Conservation (phyloP, 2,113 vertebrate genomes). For the Neogobius melanostomus region DNA sequence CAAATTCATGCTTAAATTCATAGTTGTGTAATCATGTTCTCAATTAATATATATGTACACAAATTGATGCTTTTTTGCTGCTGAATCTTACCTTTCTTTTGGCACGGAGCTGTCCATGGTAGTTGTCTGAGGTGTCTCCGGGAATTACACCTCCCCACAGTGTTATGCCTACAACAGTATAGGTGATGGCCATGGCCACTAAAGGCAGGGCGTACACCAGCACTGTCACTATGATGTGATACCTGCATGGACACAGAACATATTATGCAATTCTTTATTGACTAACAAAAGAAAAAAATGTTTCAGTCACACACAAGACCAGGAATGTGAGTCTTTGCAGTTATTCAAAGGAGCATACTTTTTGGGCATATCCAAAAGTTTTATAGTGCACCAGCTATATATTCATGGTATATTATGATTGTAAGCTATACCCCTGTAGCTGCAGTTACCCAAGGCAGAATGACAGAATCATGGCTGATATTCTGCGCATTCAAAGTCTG, state of each 20-base stretch:
- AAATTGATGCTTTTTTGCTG: too few species aligned
- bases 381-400: too few species aligned
- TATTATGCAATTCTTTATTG: constrained; percentile 56
- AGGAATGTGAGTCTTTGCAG: too few species aligned
- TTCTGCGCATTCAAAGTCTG: neutral
- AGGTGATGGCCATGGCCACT: constrained; percentile 84
- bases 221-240: constrained; percentile 89
- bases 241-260: constrained; percentile 72
- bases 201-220: constrained; percentile 91
- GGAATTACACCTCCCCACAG: constrained; percentile 95
- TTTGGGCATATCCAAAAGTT: too few species aligned
- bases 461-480: neutral
- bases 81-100: constrained; percentile 88
- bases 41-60: too few species aligned
- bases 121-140: constrained; percentile 90
- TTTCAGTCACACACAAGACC: too few species aligned
- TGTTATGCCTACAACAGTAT: constrained; percentile 85
- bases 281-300: neutral
- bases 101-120: constrained; percentile 90
- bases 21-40: too few species aligned
- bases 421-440: neutral
- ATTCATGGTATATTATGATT: neutral
- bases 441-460: neutral
- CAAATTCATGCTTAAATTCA: too few species aligned
- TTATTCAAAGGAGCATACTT: too few species aligned